A percentile compares a stretch with the other conserved stretches of the same genome.
These are phyloP conservation scores for Rhineura floridana DNA, from an alignment of 2,113 vertebrate species.

Conservation along the genomic window DNA sequence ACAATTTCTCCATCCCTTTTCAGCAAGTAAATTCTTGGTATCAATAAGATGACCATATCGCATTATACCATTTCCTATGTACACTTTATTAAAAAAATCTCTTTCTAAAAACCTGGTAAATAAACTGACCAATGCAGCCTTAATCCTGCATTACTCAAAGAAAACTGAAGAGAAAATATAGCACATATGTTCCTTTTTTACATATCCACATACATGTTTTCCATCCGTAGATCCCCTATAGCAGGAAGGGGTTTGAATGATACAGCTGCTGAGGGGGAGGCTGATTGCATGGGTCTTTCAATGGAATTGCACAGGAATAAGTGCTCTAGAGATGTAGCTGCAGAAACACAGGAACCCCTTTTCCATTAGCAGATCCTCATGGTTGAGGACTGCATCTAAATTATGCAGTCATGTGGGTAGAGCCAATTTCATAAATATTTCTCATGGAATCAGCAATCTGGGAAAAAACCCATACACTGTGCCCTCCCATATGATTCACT, in stretches of 20 bases:
- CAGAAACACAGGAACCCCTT: not conserved
- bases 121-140: not conserved
- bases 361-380: not conserved
- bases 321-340: not conserved
- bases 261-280: not conserved
- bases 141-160: not conserved
- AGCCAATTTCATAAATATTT: not conserved
- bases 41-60: not conserved
- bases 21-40: slow-evolving; percentile 9
- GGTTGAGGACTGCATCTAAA: not conserved
- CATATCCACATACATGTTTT: not conserved
- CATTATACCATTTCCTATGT: not conserved
- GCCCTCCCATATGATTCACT: no score
- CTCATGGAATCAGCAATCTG: not conserved
- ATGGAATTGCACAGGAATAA: not conserved
- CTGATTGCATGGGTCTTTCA: not conserved
- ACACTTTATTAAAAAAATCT: not conserved
- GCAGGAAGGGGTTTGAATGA: not conserved
- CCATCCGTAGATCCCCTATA: not conserved
- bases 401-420: not conserved
- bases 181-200: not conserved
- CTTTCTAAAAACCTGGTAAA: not conserved
- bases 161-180: not conserved
- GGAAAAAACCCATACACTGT: no score
- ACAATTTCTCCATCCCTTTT: not conserved